Percentiles rank a stretch among this genome's conserved stretches.
These are phyloP conservation scores for Agriopis leucophaearia DNA, from an alignment of 2,888 invertebrate species.

Conservation along the genomic window DNA sequence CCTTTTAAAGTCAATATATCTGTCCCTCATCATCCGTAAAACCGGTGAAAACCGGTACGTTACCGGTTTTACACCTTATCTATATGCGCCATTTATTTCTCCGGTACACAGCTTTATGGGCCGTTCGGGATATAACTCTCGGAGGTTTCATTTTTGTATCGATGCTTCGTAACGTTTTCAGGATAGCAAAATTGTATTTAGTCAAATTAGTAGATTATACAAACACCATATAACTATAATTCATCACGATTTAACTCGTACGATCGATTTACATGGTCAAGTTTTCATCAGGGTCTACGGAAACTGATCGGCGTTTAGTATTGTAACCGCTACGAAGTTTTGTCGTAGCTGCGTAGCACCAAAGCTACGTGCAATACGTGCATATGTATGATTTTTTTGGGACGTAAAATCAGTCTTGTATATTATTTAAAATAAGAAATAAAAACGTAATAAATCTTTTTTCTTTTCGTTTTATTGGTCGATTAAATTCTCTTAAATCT, in stretches of 20 bases:
- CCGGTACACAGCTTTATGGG: conserved; percentile 22
- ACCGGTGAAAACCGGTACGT: conserved; percentile 54
- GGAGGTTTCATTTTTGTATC: conserved; percentile 11
- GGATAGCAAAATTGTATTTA: neutral
- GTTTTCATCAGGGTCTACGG: too few relatives aligned
- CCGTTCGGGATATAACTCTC: neutral
- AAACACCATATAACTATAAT: too few relatives aligned
- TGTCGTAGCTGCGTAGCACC: neutral
- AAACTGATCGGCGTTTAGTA: neutral
- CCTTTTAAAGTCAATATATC: conserved; percentile 77
- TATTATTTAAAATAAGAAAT: too few relatives aligned
- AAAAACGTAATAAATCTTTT: too few relatives aligned
- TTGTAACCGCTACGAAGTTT: neutral
- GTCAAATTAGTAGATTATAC: too few relatives aligned
- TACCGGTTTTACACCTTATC: conserved; percentile 55
- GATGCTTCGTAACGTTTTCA: neutral
- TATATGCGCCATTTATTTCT: conserved; percentile 41
- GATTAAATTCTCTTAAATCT: too few relatives aligned
- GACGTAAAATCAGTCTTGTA: too few relatives aligned
- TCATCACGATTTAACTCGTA: too few relatives aligned
- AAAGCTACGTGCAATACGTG: neutral
- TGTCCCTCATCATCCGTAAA: conserved; percentile 71
- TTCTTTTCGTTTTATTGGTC: too few relatives aligned
- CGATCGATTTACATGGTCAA: too few relatives aligned
- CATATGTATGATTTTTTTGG: too few relatives aligned